Percentiles rank a stretch among this genome's conserved stretches.
Conservation (phyloP, 2,888 invertebrate genomes). For the Salpingus planirostris region DNA sequence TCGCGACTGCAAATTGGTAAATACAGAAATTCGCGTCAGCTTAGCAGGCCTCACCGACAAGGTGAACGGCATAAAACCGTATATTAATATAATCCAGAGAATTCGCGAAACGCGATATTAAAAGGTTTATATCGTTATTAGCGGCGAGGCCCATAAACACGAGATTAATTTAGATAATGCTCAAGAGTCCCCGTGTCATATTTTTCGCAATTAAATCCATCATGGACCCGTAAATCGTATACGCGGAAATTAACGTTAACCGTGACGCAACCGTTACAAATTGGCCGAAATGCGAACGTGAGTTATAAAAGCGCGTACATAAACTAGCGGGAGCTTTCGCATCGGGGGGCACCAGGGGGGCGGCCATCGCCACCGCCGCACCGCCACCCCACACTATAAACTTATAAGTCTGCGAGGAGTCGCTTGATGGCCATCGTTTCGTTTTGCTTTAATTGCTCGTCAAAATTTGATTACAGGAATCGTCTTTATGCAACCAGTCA, state of each 20-base stretch:
- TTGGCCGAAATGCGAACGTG: slow-evolving; percentile 9
- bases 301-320: slow-evolving; percentile 16
- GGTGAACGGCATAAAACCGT: too few species aligned
- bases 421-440: slow-evolving; percentile 40
- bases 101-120: slow-evolving; percentile 31
- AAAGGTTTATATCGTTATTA: slow-evolving; percentile 33
- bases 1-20: too few species aligned
- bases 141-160: slow-evolving; percentile 30
- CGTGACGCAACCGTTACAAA: slow-evolving; percentile 5
- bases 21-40: too few species aligned
- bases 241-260: slow-evolving; percentile 1
- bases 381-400: slow-evolving; percentile 32
- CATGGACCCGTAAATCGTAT: neutral
- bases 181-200: slow-evolving; percentile 8
- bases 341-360: slow-evolving; percentile 13
- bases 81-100: slow-evolving; percentile 25
- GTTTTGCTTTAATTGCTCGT: slow-evolving; percentile 43
- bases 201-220: slow-evolving; percentile 3
- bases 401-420: slow-evolving; percentile 34
- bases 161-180: slow-evolving; percentile 37
- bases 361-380: slow-evolving; percentile 12
- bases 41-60: too few species aligned
- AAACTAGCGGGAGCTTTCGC: slow-evolving; percentile 7
- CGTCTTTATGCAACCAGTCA: slow-evolving; percentile 34
- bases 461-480: slow-evolving; percentile 42